These are phyloP conservation scores for Melieria picta DNA, from an alignment of 2,888 invertebrate genomes.

Conservation along the genomic window DNA sequence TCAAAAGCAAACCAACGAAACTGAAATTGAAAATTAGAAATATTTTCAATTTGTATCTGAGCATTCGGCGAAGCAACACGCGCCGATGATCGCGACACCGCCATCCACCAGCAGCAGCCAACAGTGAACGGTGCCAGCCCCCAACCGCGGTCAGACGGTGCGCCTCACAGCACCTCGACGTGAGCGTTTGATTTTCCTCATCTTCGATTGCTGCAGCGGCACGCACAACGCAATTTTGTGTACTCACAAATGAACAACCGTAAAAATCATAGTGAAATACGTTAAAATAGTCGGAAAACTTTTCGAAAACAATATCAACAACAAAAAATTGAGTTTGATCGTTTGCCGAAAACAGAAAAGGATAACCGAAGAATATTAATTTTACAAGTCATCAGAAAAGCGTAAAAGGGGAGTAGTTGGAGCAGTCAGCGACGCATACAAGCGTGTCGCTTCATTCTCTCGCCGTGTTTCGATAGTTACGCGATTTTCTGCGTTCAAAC, in stretches of 20 bases:
- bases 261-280: background rate
- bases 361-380: background rate
- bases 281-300: background rate
- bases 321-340: too few relatives aligned
- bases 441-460: background rate
- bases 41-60: slow-evolving; percentile 1
- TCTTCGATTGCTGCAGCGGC: too few relatives aligned
- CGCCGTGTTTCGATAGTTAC: background rate
- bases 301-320: background rate
- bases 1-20: slow-evolving; percentile 3
- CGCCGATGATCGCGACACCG: background rate
- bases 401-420: too few relatives aligned
- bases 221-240: too few relatives aligned
- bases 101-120: background rate
- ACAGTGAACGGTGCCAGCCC: background rate
- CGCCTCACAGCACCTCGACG: too few relatives aligned
- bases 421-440: background rate
- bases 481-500: slow-evolving; percentile 13
- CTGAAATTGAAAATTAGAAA: slow-evolving; percentile 15
- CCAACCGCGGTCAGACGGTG: too few relatives aligned
- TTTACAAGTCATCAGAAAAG: too few relatives aligned
- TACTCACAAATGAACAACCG: too few relatives aligned
- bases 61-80: background rate
- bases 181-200: too few relatives aligned
- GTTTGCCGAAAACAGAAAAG: slow-evolving; percentile 13